Conservation (phyloP, 2,797 vertebrate genomes). For the Tadarida brasiliensis region DNA sequence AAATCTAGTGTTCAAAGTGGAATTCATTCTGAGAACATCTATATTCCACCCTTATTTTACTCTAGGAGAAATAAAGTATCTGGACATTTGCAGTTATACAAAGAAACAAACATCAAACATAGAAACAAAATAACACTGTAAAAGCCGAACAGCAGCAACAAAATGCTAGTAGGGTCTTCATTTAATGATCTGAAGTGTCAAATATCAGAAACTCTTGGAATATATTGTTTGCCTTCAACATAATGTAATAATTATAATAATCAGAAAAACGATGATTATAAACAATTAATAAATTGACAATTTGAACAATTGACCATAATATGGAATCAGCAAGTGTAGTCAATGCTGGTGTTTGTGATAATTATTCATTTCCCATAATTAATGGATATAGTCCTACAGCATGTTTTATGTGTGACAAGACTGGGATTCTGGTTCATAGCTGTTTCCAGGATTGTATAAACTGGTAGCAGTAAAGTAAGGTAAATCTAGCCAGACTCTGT, state of each 20-base stretch:
- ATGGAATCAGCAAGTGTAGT: background rate
- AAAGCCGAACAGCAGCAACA: background rate
- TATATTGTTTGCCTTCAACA: slow-evolving; percentile 33
- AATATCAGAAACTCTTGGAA: background rate
- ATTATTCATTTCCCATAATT: background rate
- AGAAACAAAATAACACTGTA: slow-evolving; percentile 28
- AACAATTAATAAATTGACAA: background rate
- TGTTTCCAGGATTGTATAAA: background rate
- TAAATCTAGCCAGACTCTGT: background rate
- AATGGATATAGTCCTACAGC: background rate
- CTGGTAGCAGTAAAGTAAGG: background rate
- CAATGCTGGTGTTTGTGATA: background rate
- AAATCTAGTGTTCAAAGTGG: slow-evolving; percentile 20
- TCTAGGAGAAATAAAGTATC: slow-evolving; percentile 8
- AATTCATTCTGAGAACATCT: slow-evolving; percentile 13
- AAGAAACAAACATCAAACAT: background rate
- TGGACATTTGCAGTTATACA: background rate
- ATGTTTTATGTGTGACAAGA: background rate
- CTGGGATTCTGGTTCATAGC: background rate
- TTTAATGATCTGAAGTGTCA: background rate
- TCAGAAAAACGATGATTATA: background rate
- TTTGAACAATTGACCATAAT: background rate
- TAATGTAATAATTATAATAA: background rate
- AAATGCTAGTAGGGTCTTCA: background rate
- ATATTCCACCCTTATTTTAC: slow-evolving; percentile 22